Base-by-base conservation (phyloP, 2,888 invertebrate genomes). In the Micropterix aruncella region DNA sequence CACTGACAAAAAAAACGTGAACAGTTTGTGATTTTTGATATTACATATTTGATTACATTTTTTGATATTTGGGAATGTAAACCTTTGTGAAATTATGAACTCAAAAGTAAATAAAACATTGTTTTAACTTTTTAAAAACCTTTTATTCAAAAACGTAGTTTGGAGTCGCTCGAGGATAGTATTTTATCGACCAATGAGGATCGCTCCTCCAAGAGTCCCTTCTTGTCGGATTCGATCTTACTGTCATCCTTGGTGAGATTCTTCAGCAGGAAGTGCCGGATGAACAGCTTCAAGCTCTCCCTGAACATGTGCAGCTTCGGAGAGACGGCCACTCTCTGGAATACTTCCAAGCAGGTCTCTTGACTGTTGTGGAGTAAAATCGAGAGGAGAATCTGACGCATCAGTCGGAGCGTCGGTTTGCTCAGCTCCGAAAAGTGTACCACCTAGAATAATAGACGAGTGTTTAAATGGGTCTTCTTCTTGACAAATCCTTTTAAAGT, bases 391-490 rank as follows among this genome's bases (percentile, higher is more conserved):
- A 88, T 77, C 56, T 84, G 83, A 1, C 87, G 77, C 63, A 93
- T 75, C 47, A 94, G 80, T 19, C 80, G 70, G n/a, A 92, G 78
- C 40, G 81, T 79, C 1, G 73, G 63, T 58, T 87, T 88, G 58
- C 89, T 84, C 50, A 94, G 64, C 54, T 92, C 87, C 1, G 85
- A 79, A 63, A 94, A 92, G 57, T 93, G 77, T 16, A 94, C 76
- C n/a, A 83, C 77, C 86, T 86, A 63, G 18, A 63, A 63, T 50
- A 47, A 38, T 49, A 49, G 46, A 37, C 41, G 41, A 37, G 19
- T 27, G 38, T 37, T 44, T 16, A 18, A 40, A 16, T 40, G 15
- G n/a, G n/a, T n/a, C n/a, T n/a, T n/a, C n/a, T n/a, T n/a, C n/a
- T n/a, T n/a, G n/a, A n/a, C n/a, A 37, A 27, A 43, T 41, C 37